Evolutionary conservation across 2,113 vertebrate species (phyloP).

Genomic region (Acrocephalus arundinaceus): DNA sequence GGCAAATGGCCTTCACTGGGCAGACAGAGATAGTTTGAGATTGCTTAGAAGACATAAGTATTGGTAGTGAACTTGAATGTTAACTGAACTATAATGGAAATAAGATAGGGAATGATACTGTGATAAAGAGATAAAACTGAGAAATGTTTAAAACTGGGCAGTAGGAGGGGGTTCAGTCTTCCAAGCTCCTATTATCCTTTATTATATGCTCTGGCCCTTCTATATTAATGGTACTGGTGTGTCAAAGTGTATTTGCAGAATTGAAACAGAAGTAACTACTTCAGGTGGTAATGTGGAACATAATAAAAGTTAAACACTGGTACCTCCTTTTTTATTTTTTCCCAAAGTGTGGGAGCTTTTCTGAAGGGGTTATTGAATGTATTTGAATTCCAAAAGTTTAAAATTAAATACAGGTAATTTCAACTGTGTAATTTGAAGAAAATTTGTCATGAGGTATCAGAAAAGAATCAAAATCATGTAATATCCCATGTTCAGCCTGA

Average conservation of each 20-base stretch:
- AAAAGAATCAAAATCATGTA: background rate
- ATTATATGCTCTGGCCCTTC: background rate
- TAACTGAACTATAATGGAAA: background rate
- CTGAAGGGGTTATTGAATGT: rapidly evolving
- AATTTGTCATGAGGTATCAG: background rate
- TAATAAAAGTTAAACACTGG: background rate
- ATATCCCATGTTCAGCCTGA: background rate
- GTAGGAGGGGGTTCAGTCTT: background rate
- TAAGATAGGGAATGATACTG: background rate
- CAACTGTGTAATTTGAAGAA: background rate
- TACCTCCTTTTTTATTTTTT: background rate
- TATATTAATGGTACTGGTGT: background rate
- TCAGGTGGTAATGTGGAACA: background rate
- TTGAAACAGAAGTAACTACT: background rate
- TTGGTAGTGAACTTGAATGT: background rate
- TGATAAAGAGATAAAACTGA: background rate
- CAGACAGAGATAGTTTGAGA: background rate
- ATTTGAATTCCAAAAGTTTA: background rate
- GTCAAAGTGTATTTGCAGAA: background rate
- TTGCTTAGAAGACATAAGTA: background rate
- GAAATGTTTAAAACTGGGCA: background rate
- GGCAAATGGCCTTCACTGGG: background rate
- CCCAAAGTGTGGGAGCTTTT: background rate
- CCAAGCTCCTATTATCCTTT: background rate
- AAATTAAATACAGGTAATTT: background rate